A percentile compares a stretch with the other conserved stretches of the same genome.
Evolutionary conservation across 2,888 invertebrate genomes (phyloP).

Genomic region (Hydroisotoma schaefferi): DNA sequence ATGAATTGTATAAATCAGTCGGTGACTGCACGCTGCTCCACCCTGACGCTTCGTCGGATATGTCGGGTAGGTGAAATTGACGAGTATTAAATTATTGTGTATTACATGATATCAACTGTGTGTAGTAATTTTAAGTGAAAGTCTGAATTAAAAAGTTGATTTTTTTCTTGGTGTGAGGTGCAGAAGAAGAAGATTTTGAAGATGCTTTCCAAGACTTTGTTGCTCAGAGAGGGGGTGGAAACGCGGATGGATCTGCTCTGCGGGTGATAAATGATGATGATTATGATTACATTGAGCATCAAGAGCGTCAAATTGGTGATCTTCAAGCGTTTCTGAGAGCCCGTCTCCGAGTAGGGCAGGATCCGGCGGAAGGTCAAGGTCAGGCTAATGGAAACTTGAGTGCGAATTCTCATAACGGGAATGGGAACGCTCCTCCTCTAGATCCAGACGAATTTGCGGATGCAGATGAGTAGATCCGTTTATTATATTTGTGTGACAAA

Average conservation of each 20-base stretch:
- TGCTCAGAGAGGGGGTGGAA: not conserved
- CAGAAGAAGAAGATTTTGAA: not conserved
- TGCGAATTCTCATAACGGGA: conserved; percentile 2
- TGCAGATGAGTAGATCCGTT: conserved; percentile 16
- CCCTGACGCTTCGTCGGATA: conserved; percentile 69
- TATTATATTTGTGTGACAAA: too few relatives aligned
- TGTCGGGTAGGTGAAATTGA: conserved; percentile 52
- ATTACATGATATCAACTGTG: not conserved
- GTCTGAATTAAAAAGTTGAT: too few relatives aligned
- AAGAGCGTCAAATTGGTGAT: not conserved
- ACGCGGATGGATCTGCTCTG: not conserved
- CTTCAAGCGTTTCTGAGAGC: not conserved
- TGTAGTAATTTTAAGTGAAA: too few relatives aligned
- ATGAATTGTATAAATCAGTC: conserved; percentile 69
- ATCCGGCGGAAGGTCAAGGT: not conserved
- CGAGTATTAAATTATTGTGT: not conserved
- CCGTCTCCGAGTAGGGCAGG: not conserved
- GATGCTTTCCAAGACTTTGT: not conserved
- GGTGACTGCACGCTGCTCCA: conserved; percentile 73
- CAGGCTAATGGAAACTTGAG: conserved; percentile 17
- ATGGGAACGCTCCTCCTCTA: conserved; percentile 19
- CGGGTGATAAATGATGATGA: not conserved
- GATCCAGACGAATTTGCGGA: conserved; percentile 36
- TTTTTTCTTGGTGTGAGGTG: not conserved
- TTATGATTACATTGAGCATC: not conserved